Evolutionary conservation across 2,113 vertebrate species (phyloP), one percentile per base, ranked within the genome.

Genomic region (Ceratotherium simum): DNA sequence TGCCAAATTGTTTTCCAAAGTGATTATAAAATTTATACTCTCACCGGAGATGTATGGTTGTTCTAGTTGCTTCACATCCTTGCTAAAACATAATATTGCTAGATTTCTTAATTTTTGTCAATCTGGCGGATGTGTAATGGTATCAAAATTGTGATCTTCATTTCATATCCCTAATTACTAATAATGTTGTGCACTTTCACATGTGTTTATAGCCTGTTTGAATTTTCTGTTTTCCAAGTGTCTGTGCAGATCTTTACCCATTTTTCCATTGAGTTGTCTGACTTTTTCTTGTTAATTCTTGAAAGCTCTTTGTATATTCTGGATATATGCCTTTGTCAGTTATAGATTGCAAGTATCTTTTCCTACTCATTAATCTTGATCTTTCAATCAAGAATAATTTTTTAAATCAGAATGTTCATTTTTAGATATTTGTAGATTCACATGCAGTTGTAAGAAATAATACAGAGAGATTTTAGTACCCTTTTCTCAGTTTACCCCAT

Each of bases 281-380:
- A 67, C 21, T 62, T 96, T 87, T 91, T 90, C 64, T 90, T 90
- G 46, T 58, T 86, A 75, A 88, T 67, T 67, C 67, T 54, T 72
- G 87, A 91, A 93, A 76, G 60, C 33, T 73, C 21, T 79, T 92
- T 54, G 70, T 69, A 54, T 60, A 54, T 90, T 67, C 31, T 80
- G 46, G 83, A 42, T 88, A 31, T 18, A 21, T 39, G 51, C 2
- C 39, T 69, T 54, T 81, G 65, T 86, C 58, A 81, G 8, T 84
- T 92, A 48, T 25, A 75, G 51, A 79, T 2, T 62, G 18, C 42
- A 76, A 31, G 18, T 62, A 75, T 91, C 58, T 86, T 86, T 39
- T 73, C 29, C 54, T 48, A 46, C 10, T 87, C 20, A n/a, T 67
- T 60, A 58, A 85, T 60, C 48, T 23, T 78, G 51, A 39, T 79